Conservation (phyloP, 2,888 invertebrate species). For the Agonopterix alstromeriana region DNA sequence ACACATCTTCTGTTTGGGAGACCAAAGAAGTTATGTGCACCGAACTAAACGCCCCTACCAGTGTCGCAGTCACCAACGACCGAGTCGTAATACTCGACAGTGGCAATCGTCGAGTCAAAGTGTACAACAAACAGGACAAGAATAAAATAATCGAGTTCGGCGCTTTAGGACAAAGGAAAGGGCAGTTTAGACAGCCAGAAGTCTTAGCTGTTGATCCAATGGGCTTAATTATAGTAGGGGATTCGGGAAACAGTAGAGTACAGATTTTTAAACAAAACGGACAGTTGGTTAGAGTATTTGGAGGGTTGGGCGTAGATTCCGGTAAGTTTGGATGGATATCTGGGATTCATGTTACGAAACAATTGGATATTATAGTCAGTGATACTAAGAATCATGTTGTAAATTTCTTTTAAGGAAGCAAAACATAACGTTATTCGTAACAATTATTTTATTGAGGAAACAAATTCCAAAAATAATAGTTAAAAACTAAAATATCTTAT, state of each 20-base stretch:
- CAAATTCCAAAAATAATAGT: constrained; percentile 30
- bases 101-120: constrained; percentile 82
- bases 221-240: constrained; percentile 86
- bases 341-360: constrained; percentile 78
- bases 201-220: constrained; percentile 83
- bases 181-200: constrained; percentile 85
- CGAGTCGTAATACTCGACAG: constrained; percentile 80
- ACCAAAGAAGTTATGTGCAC: constrained; percentile 51
- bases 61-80: constrained; percentile 78
- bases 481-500: constrained; percentile 24
- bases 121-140: constrained; percentile 71
- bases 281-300: constrained; percentile 80
- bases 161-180: constrained; percentile 79
- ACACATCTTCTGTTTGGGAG: constrained; percentile 48
- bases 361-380: constrained; percentile 78
- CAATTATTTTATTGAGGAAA: constrained; percentile 38
- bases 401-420: constrained; percentile 47
- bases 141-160: constrained; percentile 80
- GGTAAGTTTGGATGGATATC: constrained; percentile 83
- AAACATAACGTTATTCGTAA: constrained; percentile 22
- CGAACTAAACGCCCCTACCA: constrained; percentile 83
- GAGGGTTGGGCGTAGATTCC: constrained; percentile 61
- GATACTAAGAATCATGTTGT: constrained; percentile 76
- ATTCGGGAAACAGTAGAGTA: constrained; percentile 85
- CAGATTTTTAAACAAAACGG: constrained; percentile 86